phyloP scores from a whole-genome alignment of 2,797 vertebrate genomes.

The Notoglanidium macrostoma region DNA sequence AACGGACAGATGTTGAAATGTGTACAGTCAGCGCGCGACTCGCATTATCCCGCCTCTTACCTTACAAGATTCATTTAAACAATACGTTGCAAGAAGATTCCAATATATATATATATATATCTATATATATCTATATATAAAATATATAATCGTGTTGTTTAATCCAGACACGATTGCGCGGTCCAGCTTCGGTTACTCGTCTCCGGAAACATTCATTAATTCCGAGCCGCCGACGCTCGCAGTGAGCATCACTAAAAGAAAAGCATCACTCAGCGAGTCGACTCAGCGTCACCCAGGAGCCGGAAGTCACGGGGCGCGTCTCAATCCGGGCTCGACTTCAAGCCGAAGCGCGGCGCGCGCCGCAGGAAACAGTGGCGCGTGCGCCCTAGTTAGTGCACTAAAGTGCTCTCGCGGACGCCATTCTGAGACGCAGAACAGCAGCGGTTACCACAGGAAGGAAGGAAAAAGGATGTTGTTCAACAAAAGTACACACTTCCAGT shows the following conservation, averaged over 20 bases:
- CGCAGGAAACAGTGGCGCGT: neutral
- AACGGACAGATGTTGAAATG: neutral
- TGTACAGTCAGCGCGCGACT: neutral
- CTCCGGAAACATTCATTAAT: neutral
- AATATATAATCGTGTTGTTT: neutral
- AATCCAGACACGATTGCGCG: neutral
- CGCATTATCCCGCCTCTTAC: conserved; percentile 25
- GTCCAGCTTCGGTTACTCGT: neutral
- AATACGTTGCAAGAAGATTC: neutral
- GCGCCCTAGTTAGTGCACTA: neutral
- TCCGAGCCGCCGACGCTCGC: neutral
- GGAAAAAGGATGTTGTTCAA: neutral
- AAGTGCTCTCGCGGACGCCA: neutral
- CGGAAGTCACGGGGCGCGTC: conserved; percentile 36
- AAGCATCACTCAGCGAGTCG: neutral
- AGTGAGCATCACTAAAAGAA: neutral
- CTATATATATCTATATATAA: no score
- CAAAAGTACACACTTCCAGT: neutral
- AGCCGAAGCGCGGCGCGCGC: neutral
- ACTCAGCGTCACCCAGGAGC: neutral
- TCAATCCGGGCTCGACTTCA: neutral
- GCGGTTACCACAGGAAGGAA: neutral
- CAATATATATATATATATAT: neutral
- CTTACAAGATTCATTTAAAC: conserved; percentile 58
- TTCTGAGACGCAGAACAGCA: neutral